Evolutionary conservation across 2,797 vertebrate species (phyloP).

Genomic region (Crocidura indochinensis): DNA sequence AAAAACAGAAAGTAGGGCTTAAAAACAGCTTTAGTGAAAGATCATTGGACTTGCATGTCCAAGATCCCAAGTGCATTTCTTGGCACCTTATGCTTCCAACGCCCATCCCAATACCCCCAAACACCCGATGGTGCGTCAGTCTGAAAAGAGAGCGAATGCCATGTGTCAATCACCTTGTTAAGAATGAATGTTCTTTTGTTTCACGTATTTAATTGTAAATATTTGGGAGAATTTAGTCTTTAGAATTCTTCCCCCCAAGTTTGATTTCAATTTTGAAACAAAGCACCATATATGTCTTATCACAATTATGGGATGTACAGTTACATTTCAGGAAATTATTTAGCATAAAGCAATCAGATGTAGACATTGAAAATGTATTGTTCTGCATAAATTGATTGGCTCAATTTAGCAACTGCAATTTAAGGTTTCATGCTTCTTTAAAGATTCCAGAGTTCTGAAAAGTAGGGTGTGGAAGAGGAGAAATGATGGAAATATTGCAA

Average conservation of each 20-base stretch:
- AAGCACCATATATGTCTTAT: constrained; percentile 45
- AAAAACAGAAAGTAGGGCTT: background rate
- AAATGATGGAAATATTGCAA: background rate
- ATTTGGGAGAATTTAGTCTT: constrained; percentile 59
- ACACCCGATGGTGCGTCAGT: too few species aligned
- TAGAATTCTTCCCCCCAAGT: background rate
- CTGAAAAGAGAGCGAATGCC: background rate
- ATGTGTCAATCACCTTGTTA: constrained; percentile 51
- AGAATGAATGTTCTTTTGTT: constrained; percentile 25
- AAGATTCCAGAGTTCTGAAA: background rate
- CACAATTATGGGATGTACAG: background rate
- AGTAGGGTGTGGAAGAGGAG: background rate
- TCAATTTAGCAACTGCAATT: background rate
- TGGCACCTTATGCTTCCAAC: too few species aligned
- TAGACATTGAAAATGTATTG: background rate
- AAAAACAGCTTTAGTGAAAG: too few species aligned
- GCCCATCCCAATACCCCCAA: too few species aligned
- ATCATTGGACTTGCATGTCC: too few species aligned
- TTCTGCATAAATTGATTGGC: constrained; percentile 36
- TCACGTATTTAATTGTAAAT: constrained; percentile 52
- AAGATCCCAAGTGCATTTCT: too few species aligned
- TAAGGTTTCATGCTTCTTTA: background rate
- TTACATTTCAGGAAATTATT: constrained; percentile 33
- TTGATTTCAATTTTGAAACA: constrained; percentile 58
- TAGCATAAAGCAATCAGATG: constrained; percentile 32